Percentiles rank a stretch among this genome's conserved stretches.
Evolutionary conservation across 2,888 invertebrate species (phyloP).

Genomic region (Melinaea marsaeus): DNA sequence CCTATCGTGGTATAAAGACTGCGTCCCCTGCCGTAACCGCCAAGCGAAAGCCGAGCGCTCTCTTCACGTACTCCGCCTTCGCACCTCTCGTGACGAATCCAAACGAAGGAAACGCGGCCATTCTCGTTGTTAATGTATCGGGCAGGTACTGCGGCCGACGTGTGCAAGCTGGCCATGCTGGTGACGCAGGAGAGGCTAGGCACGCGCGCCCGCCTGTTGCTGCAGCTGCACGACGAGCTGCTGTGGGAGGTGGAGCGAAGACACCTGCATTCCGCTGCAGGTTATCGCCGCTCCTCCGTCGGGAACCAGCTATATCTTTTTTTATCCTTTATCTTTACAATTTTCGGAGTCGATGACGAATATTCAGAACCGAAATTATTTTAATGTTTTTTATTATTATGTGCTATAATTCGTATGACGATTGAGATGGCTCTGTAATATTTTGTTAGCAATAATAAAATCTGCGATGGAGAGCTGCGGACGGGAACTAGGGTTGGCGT

Average conservation of each 20-base stretch:
- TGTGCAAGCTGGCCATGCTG: conserved; percentile 72
- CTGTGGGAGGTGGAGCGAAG: conserved; percentile 62
- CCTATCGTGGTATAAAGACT: no score
- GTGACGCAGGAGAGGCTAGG: conserved; percentile 38
- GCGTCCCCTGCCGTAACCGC: no score
- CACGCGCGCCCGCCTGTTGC: conserved; percentile 44
- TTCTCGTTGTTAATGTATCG: neutral
- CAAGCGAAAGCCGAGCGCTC: no score
- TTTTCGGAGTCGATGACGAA: no score
- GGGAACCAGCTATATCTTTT: neutral
- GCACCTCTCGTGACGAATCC: neutral
- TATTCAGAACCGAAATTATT: no score
- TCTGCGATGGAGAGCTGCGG: conserved; percentile 59
- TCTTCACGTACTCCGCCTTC: neutral
- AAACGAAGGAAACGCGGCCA: no score
- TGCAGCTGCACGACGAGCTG: conserved; percentile 76
- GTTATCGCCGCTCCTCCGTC: conserved; percentile 32
- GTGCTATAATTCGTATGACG: neutral
- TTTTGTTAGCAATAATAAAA: conserved; percentile 48
- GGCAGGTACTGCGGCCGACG: conserved; percentile 70
- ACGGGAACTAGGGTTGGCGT: conserved; percentile 43
- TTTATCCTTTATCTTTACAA: no score
- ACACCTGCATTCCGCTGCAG: conserved; percentile 43
- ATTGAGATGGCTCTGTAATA: neutral
- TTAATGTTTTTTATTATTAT: neutral